Conservation (phyloP, 2,888 invertebrate species). For the Andrena praecox region DNA sequence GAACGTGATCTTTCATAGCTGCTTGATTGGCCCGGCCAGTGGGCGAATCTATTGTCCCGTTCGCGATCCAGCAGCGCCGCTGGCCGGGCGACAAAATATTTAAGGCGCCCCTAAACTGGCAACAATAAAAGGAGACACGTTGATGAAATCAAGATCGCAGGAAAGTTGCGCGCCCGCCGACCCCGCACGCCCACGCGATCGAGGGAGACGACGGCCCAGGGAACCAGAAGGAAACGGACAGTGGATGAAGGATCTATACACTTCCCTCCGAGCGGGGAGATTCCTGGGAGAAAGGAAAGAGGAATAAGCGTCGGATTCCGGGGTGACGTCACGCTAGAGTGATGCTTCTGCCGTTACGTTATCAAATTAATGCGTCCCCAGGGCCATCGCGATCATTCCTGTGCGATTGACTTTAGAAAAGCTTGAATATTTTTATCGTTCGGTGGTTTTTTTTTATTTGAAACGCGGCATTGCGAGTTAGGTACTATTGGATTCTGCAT, state of each 20-base stretch:
- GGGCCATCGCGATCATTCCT: conserved; percentile 8
- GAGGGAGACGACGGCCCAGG: conserved; percentile 59
- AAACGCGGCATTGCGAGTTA: neutral
- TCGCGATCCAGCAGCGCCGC: neutral
- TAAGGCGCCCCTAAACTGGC: conserved; percentile 79
- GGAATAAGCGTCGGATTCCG: conserved; percentile 43
- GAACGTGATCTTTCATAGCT: conserved; percentile 84
- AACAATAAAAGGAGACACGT: conserved; percentile 84
- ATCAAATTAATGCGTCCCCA: conserved; percentile 57
- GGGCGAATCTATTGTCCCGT: conserved; percentile 79
- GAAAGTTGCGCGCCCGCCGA: conserved; percentile 76
- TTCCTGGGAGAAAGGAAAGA: conserved; percentile 8
- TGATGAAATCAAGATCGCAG: conserved; percentile 84
- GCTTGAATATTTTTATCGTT: conserved; percentile 29
- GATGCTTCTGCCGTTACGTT: conserved; percentile 43
- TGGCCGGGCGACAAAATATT: conserved; percentile 80
- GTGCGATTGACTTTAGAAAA: conserved; percentile 26
- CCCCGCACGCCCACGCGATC: conserved; percentile 69
- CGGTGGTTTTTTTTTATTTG: neutral
- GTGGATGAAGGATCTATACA: conserved; percentile 38
- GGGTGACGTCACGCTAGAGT: conserved; percentile 9
- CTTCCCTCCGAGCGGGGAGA: neutral
- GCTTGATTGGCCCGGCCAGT: conserved; percentile 81
- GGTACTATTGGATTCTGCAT: too few relatives aligned
- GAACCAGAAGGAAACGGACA: conserved; percentile 42